These are phyloP conservation scores for Callionymus lyra DNA, from an alignment of 2,113 vertebrate species.

Conservation along the genomic window DNA sequence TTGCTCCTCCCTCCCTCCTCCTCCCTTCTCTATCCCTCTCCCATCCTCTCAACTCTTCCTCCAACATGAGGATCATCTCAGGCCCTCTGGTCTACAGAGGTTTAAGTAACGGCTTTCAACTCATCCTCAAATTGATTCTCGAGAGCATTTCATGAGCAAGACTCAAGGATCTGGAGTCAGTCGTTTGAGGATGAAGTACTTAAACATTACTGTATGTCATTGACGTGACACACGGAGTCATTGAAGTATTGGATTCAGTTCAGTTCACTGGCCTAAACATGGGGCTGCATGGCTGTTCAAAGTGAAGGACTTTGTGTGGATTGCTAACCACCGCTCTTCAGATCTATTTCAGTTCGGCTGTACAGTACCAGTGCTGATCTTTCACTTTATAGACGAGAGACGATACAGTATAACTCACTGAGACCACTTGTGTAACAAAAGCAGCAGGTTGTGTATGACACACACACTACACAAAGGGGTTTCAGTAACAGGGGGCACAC, in stretches of 20 bases:
- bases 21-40: conserved; percentile 5
- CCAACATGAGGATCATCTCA: conserved; percentile 40
- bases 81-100: conserved; percentile 11
- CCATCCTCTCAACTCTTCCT: conserved; percentile 29
- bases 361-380: conserved; percentile 10
- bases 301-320: too few relatives aligned
- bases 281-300: conserved; percentile 30
- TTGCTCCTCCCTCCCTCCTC: conserved; percentile 11
- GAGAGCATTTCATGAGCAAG: conserved; percentile 8
- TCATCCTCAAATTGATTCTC: conserved; percentile 19
- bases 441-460: conserved; percentile 6
- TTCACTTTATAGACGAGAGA: conserved; percentile 1
- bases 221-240: conserved; percentile 10
- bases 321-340: too few relatives aligned
- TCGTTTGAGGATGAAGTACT: conserved; percentile 5
- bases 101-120: conserved; percentile 28
- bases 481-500: too few relatives aligned
- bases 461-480: too few relatives aligned
- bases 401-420: conserved; percentile 5
- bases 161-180: conserved; percentile 16
- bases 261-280: conserved; percentile 32
- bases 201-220: conserved; percentile 6
- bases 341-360: too few relatives aligned
- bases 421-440: conserved; percentile 8
- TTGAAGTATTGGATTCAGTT: conserved; percentile 6